Evolutionary conservation across 2,797 vertebrate species (phyloP).

Genomic region (Erethizon dorsatum): DNA sequence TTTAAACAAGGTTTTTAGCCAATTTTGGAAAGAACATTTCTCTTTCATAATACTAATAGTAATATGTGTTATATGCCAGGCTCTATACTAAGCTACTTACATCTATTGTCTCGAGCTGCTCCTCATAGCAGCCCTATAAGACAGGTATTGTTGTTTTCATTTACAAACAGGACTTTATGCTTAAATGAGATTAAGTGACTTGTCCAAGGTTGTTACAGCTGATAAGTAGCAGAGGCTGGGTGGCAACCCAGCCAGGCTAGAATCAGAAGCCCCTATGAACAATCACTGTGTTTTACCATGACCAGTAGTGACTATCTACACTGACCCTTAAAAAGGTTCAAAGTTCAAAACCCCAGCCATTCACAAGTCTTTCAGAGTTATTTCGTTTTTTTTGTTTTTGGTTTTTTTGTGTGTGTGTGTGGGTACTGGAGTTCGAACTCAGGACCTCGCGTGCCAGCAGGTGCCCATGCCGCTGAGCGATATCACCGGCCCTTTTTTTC

Average conservation of each 20-base stretch:
- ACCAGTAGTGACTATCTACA: not conserved
- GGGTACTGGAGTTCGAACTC: too few relatives aligned
- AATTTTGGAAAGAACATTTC: constrained; percentile 78
- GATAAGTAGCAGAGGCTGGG: not conserved
- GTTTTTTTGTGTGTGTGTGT: too few relatives aligned
- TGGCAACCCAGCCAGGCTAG: not conserved
- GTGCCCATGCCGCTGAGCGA: too few relatives aligned
- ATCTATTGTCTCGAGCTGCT: not conserved
- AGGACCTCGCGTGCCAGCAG: too few relatives aligned
- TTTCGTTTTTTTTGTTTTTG: not conserved
- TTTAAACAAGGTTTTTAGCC: constrained; percentile 69
- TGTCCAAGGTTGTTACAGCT: not conserved
- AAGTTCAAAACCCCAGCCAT: not conserved
- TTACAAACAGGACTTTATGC: not conserved
- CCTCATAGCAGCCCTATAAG: not conserved
- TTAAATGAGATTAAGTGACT: not conserved
- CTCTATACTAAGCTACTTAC: constrained; percentile 34
- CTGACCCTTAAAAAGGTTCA: not conserved
- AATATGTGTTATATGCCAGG: not conserved
- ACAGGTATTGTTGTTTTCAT: not conserved
- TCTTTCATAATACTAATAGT: constrained; percentile 73
- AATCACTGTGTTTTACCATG: not conserved
- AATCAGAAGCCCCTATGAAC: not conserved
- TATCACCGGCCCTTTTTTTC: too few relatives aligned
- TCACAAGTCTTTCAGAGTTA: not conserved